A percentile compares a stretch with the other conserved stretches of the same genome.
Conservation (phyloP, 2,888 invertebrate genomes). For the Drosophila cognata region DNA sequence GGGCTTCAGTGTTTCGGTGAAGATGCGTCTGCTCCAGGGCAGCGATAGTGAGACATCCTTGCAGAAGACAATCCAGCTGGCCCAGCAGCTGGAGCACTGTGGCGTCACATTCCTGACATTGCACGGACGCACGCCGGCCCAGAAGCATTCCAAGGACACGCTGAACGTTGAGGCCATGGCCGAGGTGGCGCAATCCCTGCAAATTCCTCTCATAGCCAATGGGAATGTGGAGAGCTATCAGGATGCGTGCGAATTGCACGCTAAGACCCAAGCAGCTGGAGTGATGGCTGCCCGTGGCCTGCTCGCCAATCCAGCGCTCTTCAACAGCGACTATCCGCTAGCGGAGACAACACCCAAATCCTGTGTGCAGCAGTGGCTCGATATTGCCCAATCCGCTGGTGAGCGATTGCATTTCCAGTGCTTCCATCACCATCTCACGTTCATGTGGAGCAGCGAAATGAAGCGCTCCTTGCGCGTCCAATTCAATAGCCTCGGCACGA, state of each 20-base stretch:
- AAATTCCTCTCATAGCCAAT: conserved; percentile 95
- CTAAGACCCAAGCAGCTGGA: conserved; percentile 90
- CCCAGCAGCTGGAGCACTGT: conserved; percentile 91
- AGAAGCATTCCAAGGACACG: conserved; percentile 89
- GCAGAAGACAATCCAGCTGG: conserved; percentile 91
- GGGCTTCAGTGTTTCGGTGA: conserved; percentile 94
- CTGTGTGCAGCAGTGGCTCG: conserved; percentile 93
- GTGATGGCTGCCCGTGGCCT: conserved; percentile 97
- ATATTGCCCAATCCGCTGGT: conserved; percentile 87
- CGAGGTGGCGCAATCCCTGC: conserved; percentile 87
- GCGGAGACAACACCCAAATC: conserved; percentile 87
- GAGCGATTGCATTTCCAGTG: conserved; percentile 91
- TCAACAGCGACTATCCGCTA: conserved; percentile 85
- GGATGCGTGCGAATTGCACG: conserved; percentile 89
- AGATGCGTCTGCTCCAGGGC: conserved; percentile 90
- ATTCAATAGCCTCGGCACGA: conserved; percentile 91
- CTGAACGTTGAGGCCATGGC: conserved; percentile 90
- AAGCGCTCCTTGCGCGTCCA: conserved; percentile 89
- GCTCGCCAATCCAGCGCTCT: conserved; percentile 95
- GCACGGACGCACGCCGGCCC: conserved; percentile 95
- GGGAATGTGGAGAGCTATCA: conserved; percentile 92
- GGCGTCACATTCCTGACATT: conserved; percentile 95
- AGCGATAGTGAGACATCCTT: conserved; percentile 57
- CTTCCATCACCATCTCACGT: conserved; percentile 98
- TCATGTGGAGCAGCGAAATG: conserved; percentile 95